These are phyloP conservation scores for Merluccius polli DNA, from an alignment of 2,797 vertebrate species.

Conservation along the genomic window DNA sequence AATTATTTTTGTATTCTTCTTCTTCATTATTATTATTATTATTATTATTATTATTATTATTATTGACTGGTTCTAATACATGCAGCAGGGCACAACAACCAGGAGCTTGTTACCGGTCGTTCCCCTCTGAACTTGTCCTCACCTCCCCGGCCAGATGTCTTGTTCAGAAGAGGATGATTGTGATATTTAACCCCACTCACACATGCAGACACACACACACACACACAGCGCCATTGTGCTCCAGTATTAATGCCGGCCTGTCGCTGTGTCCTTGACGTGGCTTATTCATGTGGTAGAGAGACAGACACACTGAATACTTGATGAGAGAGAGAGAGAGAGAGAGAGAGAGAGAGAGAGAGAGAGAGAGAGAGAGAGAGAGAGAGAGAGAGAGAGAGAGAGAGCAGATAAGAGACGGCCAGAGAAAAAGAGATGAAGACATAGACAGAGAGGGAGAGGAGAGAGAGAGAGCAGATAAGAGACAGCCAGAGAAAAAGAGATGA, in stretches of 20 bases:
- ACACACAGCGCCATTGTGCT: constrained; percentile 36
- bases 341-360: background rate
- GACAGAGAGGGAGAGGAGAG: background rate
- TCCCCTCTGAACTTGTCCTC: background rate
- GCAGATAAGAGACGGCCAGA: background rate
- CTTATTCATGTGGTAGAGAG: constrained; percentile 71
- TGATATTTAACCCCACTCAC: background rate
- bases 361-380: constrained; percentile 7
- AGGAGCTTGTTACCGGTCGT: background rate
- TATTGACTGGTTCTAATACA: no score
- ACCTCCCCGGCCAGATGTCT: background rate
- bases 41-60: no score
- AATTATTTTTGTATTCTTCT: no score
- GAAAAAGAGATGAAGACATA: background rate
- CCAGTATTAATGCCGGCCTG: constrained; percentile 57
- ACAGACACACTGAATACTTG: constrained; percentile 78
- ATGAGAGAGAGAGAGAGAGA: constrained; percentile 58
- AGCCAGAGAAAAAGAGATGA: background rate
- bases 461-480: background rate
- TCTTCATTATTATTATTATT: no score
- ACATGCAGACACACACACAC: constrained; percentile 1
- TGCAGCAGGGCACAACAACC: background rate
- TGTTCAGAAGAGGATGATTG: background rate
- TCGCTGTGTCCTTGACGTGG: constrained; percentile 52
- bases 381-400: background rate